Evolutionary conservation across 2,113 vertebrate species (phyloP), one percentile per base, ranked within the genome.

Genomic region (Setophaga kirtlandii): DNA sequence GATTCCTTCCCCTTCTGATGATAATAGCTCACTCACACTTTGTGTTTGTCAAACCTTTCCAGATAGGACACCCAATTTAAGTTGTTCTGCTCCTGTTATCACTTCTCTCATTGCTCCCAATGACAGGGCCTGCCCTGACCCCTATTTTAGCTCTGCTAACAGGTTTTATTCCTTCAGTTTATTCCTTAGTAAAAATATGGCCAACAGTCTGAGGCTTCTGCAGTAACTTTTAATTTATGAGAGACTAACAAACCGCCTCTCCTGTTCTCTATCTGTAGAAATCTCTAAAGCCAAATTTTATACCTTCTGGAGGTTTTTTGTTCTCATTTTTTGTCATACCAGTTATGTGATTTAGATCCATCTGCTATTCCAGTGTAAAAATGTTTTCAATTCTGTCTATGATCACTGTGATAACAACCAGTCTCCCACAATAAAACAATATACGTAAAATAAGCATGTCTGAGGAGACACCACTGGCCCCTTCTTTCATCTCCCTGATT

Each of bases 61-160:
- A 87, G 92, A 90, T 69, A 95, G 53, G 49, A 90, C 70, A 88
- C n/a, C 28, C 10, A 88, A 13, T 80, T 95, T 85, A 90, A 93
- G 37, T 41, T 69, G 49, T 31, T 75, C 41, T 85, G 44, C 85
- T 83, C 46, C 62, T 85, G 58, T 88, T 93, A 85, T 60, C 75
- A 7, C 15, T 79, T 44, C 11, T 46, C 49, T 82, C 44, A 14
- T 11, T 47, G n/a, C 10, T 94, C n/a, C 53, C 69, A 39, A 6
- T 11, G 15, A 24, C 1, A 0, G 13, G 39, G 27, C 65, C 52
- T 71, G 53, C 49, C 62, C 42, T 85, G 70, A 68, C 15, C 49
- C 44, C 17, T 68, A 11, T 91, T 93, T 95, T 68, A 64, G 22
- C 23, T 46, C 35, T 85, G 37, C 37, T 90, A 88, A 79, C 20